A percentile compares a stretch with the other conserved stretches of the same genome.
Evolutionary conservation across 2,797 vertebrate genomes (phyloP).

Genomic region (Sebastolobus altivelis): DNA sequence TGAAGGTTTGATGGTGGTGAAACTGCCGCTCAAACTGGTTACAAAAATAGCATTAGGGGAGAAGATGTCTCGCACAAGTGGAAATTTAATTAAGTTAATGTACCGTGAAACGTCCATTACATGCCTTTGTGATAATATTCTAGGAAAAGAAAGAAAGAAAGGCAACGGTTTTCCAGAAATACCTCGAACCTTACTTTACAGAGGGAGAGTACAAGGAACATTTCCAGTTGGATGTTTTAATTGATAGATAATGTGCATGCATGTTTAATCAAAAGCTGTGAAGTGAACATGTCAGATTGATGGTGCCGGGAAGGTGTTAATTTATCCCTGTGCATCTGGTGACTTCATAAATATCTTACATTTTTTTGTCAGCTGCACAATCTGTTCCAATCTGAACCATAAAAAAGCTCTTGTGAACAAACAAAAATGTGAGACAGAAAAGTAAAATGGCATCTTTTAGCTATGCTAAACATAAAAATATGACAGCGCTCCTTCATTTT

Average conservation of each 20-base stretch:
- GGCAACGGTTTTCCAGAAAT: conserved; percentile 22
- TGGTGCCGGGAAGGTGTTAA: background rate
- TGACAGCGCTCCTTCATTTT: conserved; percentile 40
- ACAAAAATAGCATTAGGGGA: conserved; percentile 41
- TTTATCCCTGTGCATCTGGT: conserved; percentile 20
- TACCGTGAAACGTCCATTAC: conserved; percentile 56
- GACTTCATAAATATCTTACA: background rate
- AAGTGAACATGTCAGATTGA: conserved; percentile 6
- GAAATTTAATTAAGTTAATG: conserved; percentile 60
- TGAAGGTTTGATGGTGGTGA: conserved; percentile 22
- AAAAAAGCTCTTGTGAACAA: background rate
- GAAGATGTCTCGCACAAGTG: conserved; percentile 42
- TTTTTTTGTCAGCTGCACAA: background rate
- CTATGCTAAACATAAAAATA: conserved; percentile 31
- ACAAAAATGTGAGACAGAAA: conserved; percentile 10
- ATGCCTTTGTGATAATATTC: conserved; percentile 46
- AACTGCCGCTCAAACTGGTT: background rate
- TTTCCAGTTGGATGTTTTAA: background rate
- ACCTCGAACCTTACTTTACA: background rate
- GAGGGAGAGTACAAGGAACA: background rate
- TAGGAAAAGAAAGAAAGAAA: conserved; percentile 8
- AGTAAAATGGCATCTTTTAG: conserved; percentile 33
- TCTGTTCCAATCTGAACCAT: background rate
- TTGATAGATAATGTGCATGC: background rate
- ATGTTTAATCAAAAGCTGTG: background rate